Percentiles rank a stretch among this genome's conserved stretches.
These are phyloP conservation scores for Cyprinus carpio DNA, from an alignment of 2,113 vertebrate genomes.

Conservation along the genomic window DNA sequence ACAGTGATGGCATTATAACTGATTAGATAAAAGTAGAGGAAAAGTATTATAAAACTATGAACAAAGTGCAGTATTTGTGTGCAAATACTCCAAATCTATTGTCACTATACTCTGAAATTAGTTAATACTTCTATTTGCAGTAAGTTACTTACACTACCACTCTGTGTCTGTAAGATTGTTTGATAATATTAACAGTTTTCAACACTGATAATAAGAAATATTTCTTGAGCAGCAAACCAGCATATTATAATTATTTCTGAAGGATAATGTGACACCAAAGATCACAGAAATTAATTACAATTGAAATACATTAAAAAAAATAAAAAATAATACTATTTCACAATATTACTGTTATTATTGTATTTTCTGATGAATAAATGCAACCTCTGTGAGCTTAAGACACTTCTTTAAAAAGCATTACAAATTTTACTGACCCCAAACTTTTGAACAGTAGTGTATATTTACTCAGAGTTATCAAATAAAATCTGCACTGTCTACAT, in stretches of 20 bases:
- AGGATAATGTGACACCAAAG: neutral
- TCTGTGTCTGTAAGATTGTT: neutral
- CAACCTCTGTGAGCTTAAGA: neutral
- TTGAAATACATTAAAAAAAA: neutral
- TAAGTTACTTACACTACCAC: too few relatives aligned
- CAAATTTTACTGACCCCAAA: neutral
- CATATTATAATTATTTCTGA: neutral
- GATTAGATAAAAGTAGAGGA: neutral
- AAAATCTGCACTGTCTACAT: neutral
- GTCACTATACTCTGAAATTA: neutral
- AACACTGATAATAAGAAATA: neutral
- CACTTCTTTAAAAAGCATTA: neutral
- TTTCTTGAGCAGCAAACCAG: neutral
- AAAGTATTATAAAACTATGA: neutral
- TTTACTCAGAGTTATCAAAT: neutral
- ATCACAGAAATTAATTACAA: neutral
- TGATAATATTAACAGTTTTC: neutral
- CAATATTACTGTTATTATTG: neutral
- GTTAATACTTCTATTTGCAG: too few relatives aligned
- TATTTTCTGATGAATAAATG: neutral
- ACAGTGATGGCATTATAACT: neutral
- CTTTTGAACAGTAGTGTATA: neutral
- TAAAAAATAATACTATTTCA: neutral
- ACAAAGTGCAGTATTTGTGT: neutral
- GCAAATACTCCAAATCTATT: neutral